These are phyloP conservation scores for Spisula solida DNA, from an alignment of 2,888 invertebrate genomes.

Conservation along the genomic window DNA sequence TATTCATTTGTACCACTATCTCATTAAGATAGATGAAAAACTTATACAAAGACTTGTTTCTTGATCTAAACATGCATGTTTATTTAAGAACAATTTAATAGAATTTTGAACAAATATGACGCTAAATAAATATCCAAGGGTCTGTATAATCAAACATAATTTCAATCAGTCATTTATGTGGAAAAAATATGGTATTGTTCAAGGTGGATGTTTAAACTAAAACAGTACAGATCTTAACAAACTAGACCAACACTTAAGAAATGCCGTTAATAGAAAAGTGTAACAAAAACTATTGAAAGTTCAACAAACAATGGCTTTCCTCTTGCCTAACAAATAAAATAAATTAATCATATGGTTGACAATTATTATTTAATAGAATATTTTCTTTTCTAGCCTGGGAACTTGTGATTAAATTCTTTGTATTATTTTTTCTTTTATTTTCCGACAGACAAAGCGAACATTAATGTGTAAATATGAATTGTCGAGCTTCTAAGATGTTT, in stretches of 20 bases:
- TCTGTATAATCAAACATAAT: conserved; percentile 66
- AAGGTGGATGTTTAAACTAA: conserved; percentile 60
- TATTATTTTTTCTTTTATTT: conserved; percentile 65
- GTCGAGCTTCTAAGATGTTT: conserved; percentile 53
- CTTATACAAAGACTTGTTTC: conserved; percentile 37
- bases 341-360: conserved; percentile 69
- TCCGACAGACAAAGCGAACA: conserved; percentile 62
- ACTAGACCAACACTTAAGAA: conserved; percentile 60
- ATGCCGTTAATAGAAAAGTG: conserved; percentile 56
- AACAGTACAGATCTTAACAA: conserved; percentile 52
- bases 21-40: conserved; percentile 54
- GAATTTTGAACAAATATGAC: conserved; percentile 69
- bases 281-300: conserved; percentile 72
- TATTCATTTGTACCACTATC: background rate
- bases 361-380: conserved; percentile 74
- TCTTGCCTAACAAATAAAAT: conserved; percentile 68
- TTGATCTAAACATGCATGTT: conserved; percentile 70
- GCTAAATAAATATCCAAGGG: conserved; percentile 67
- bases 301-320: conserved; percentile 69
- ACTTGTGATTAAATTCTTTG: conserved; percentile 66
- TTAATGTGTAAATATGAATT: conserved; percentile 64
- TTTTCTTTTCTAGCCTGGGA: conserved; percentile 70
- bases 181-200: conserved; percentile 68
- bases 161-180: conserved; percentile 73
- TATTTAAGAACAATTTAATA: conserved; percentile 61